Evolutionary conservation across 1,140 invertebrate species (phyloP).

Genomic region (Ceratina australensis): DNA sequence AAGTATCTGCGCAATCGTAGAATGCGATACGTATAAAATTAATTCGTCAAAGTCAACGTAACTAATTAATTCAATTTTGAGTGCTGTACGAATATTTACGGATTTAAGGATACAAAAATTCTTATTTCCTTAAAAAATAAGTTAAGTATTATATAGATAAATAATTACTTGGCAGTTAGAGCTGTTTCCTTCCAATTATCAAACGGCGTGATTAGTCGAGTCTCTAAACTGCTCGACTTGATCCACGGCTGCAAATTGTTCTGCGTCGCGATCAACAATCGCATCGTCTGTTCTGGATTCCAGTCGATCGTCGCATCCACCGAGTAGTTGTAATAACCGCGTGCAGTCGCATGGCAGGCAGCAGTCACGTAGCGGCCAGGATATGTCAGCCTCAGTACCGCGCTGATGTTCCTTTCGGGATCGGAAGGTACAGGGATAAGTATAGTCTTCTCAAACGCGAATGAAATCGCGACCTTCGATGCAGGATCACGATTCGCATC

Average conservation of each 20-base stretch:
- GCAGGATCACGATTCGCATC: slow-evolving; percentile 90
- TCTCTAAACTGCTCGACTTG: slow-evolving; percentile 75
- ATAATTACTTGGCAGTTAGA: slow-evolving; percentile 81
- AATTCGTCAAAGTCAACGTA: too few species aligned
- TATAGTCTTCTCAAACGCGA: slow-evolving; percentile 76
- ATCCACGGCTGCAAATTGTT: slow-evolving; percentile 76
- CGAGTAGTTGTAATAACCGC: slow-evolving; percentile 75
- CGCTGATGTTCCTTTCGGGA: slow-evolving; percentile 81
- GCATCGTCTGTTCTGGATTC: slow-evolving; percentile 80
- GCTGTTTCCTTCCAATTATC: slow-evolving; percentile 86
- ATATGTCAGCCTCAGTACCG: slow-evolving; percentile 84
- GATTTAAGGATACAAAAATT: too few species aligned
- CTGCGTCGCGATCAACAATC: slow-evolving; percentile 78
- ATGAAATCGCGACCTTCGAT: slow-evolving; percentile 82
- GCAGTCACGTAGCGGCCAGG: slow-evolving; percentile 85
- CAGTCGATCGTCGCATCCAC: slow-evolving; percentile 80
- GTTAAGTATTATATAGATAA: too few species aligned
- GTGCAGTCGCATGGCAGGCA: slow-evolving; percentile 78
- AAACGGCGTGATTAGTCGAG: slow-evolving; percentile 85
- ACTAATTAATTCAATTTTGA: too few species aligned
- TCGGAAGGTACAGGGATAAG: neutral
- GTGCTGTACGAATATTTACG: too few species aligned
- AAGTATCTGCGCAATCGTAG: slow-evolving; percentile 68
- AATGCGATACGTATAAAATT: too few species aligned
- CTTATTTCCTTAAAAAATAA: too few species aligned